Evolutionary conservation across 1,140 invertebrate species (phyloP), one percentile per base, ranked within the genome.

Genomic region (Tetragnatha versicolor): DNA sequence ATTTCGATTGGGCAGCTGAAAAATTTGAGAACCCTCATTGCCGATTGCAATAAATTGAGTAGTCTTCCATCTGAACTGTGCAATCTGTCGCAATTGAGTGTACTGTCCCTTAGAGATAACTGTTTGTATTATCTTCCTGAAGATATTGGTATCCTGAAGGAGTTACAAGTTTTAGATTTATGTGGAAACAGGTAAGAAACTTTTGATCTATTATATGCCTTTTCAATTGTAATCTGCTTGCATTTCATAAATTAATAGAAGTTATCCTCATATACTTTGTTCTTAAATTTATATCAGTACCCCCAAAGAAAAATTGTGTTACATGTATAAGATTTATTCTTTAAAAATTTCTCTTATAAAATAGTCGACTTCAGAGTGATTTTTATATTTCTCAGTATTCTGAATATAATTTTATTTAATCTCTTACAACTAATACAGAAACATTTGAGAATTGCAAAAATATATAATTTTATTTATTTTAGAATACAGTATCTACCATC

Each of bases 81-180:
- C 58, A 93, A 96, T 84, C 96, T 98, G 84, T 90, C 90, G 76
- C 91, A 92, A 77, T 88, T 99, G 58, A 95, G 98, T 86, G 97
- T 99, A 3, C 88, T 99, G 73, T 97, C 99, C 87, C 93, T 99
- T 42, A 97, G 95, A 79, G 97, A 96, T 29, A 99, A 99, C 87
- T 92, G 92, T 91, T 93, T 82, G 25, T 60, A 53, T 60, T 76
- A 55, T 58, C 22, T 82, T 20, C 49, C 97, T 6, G 89, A 91
- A 81, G 94, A 98, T 87, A 89, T 99, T 84, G 97, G 98, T 55
- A 93, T 96, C 84, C 96, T 98, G 85, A 90, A 90, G 79, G 91
- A 93, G 77, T 88, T 99, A 58, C 95, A 98, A 86, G 98, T 99
- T 5, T 88, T 99, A 72, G 97, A 99, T 87, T 93, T 99, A 37